Evolutionary conservation across 2,113 vertebrate genomes (phyloP), one percentile per base, ranked within the genome.

Genomic region (Chaetodon auriga): DNA sequence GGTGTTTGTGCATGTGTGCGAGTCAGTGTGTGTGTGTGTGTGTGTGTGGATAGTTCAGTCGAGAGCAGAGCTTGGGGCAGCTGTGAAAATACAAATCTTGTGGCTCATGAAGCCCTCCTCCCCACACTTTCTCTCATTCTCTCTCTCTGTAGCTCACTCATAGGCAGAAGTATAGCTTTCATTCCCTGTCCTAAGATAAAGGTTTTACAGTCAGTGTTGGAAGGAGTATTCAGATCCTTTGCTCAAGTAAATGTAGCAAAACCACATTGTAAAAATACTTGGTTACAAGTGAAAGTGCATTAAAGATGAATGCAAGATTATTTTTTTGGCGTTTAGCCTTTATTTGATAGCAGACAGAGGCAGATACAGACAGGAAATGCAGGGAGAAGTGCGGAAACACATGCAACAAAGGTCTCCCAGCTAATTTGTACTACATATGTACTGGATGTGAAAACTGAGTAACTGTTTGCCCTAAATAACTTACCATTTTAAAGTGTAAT

Each of bases 1-100:
- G 58, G 38, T 75, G 83, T 89, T 75, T 89, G 78, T 86, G 72
- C 86, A 14, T 68, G 60, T 83, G 73, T 66, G 74, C 77, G 38
- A 4, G 66, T 76, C 2, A 18, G 35, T 68, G 48, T 74, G 49
- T 85, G 62, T 83, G 13, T 81, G 69, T 4, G 61, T 69, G 49
- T 70, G 48, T 66, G 75, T 82, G 54, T 49, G 70, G 36, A 65
- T 66, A 61, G 71, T 38, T 81, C 57, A 77, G 81, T 60, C 61
- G 63, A 83, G 66, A 81, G 58, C 76, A 46, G 77, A 71, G 80
- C 65, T 75, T 21, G 68, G 25, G 65, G 81, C 93, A 94, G 92
- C 93, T 93, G 92, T 90, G 82, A 93, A 95, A 94, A 94, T 84
- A 93, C 71, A 70, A 84, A 53, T 54, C 75, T 45, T 86, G 88